Base-by-base conservation (phyloP, 1,140 invertebrate genomes). In the Drosophila asahinai region DNA sequence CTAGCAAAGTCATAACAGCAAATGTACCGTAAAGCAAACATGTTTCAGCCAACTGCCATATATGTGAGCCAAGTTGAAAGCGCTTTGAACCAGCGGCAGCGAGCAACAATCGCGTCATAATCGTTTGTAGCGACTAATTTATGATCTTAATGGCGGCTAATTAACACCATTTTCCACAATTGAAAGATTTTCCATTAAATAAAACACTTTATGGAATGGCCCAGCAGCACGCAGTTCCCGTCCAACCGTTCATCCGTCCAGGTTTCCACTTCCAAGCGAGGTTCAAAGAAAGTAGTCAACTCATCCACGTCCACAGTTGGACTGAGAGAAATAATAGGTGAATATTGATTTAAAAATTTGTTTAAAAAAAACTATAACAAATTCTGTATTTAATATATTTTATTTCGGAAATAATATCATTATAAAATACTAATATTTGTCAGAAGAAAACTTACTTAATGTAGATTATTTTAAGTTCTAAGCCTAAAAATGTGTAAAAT, bases 131-230 rank as follows among this genome's bases (percentile, higher is more conserved):
- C 81, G 81, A 90, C 86, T 90, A 90, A 90, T 90, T 90, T 90
- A 90, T 90, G 86, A 90, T 82, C 86, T 90, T 90, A 90, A 90
- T 90, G 86, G 86, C 79, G 75, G 76, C 86, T 90, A 90, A 90
- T 90, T 90, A 90, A 90, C 86, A 90, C 86, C 82, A 80, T 90
- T 90, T 90, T 90, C 86, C 86, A 86, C 86, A 90, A 90, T 90
- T 90, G 86, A 90, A 90, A 90, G 86, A 90, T 90, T 90, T 90
- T 90, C 86, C 86, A 90, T 90, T 90, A 90, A 90, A 90, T 90
- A 90, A 90, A 90, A 91, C 86, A 90, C 86, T 90, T 90, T 86
- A 91, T 91, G 81, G 86, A 90, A 90, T 90, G 79, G 86, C 86
- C 86, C 67, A 74, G 80, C 71, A 80, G 70, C 86, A 90, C 86